phyloP scores from a whole-genome alignment of 1,140 invertebrate genomes.

The Macrocentrus cingulum region DNA sequence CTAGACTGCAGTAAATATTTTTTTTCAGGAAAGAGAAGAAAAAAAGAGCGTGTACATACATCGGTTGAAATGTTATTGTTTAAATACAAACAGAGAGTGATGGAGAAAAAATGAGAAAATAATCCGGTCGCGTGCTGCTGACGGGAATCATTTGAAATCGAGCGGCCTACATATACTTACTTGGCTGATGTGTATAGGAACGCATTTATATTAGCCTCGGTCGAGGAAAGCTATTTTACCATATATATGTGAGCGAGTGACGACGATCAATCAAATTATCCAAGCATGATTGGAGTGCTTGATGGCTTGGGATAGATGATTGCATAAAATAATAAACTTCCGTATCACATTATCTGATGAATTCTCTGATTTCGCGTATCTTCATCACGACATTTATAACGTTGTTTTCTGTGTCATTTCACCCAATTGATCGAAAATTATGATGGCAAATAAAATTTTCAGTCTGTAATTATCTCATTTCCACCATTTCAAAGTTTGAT shows the following conservation, averaged over 20 bases:
- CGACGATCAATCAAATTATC: slow-evolving; percentile 20
- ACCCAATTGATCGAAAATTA: too few species aligned
- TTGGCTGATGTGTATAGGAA: too few species aligned
- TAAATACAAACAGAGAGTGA: background rate
- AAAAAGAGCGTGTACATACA: slow-evolving; percentile 1
- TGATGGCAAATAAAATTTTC: too few species aligned
- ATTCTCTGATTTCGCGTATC: too few species aligned
- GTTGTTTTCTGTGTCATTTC: too few species aligned
- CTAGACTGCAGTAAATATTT: too few species aligned
- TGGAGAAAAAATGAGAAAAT: background rate
- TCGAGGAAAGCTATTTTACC: slow-evolving; percentile 16
- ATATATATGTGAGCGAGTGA: background rate
- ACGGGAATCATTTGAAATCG: slow-evolving; percentile 16
- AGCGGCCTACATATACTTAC: slow-evolving; percentile 23
- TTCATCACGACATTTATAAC: background rate
- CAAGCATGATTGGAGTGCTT: slow-evolving; percentile 10
- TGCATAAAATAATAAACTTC: slow-evolving; percentile 18
- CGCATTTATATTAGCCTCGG: slow-evolving; percentile 19
- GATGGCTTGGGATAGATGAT: slow-evolving; percentile 15
- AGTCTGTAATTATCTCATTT: too few species aligned
- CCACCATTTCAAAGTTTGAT: too few species aligned
- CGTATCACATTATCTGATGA: background rate
- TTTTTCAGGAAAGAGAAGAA: too few species aligned
- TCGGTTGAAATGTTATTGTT: background rate
- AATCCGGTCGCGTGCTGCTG: slow-evolving; percentile 11